Evolutionary conservation across 2,113 vertebrate species (phyloP).

Genomic region (Elephas maximus): DNA sequence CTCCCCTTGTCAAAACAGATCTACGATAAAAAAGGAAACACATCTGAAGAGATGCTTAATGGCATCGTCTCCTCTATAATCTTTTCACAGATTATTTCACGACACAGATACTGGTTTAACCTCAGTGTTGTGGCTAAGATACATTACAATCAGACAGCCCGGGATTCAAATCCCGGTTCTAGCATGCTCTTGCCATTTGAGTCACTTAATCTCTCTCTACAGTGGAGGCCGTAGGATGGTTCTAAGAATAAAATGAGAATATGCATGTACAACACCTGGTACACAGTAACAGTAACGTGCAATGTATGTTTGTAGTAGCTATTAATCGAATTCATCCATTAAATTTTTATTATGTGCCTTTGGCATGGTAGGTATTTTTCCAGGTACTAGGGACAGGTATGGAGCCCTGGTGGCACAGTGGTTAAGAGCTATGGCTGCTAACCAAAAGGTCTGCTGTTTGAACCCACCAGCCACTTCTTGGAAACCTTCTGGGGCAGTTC

Average conservation of each 20-base stretch:
- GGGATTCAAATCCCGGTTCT: background rate
- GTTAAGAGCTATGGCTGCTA: too few species aligned
- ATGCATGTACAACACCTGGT: background rate
- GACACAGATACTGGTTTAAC: background rate
- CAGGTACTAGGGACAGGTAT: background rate
- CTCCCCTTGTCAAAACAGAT: background rate
- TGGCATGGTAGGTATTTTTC: background rate
- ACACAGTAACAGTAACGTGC: background rate
- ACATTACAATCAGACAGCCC: background rate
- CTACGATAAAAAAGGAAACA: slow-evolving; percentile 9
- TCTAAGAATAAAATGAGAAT: slow-evolving; percentile 12
- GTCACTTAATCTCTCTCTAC: slow-evolving; percentile 44
- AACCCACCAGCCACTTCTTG: too few species aligned
- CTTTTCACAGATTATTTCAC: background rate
- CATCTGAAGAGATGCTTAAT: slow-evolving; percentile 53
- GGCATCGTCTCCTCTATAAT: background rate
- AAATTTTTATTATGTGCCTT: background rate
- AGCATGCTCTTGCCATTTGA: background rate
- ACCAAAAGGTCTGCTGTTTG: too few species aligned
- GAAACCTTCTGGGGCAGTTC: too few species aligned
- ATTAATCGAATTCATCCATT: background rate
- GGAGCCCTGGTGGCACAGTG: too few species aligned
- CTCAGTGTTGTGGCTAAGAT: background rate
- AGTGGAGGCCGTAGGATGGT: background rate
- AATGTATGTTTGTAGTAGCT: background rate